A percentile compares a stretch with the other conserved stretches of the same genome.
These are phyloP conservation scores for Typhlomys cinereus DNA, from an alignment of 2,113 vertebrate genomes.

Conservation along the genomic window DNA sequence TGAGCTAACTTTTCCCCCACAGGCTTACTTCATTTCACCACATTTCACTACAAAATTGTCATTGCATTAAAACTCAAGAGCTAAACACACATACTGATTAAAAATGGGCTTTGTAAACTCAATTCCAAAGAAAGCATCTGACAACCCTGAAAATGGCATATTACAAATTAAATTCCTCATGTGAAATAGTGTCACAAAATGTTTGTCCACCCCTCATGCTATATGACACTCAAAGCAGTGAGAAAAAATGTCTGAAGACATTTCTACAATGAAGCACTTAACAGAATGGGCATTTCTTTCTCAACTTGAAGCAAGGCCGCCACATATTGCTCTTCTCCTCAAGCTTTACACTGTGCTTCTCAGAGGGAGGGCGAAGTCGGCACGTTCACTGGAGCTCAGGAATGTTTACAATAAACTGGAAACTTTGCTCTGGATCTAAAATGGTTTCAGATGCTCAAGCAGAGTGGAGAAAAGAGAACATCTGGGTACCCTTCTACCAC, in stretches of 20 bases:
- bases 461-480: constrained; percentile 79
- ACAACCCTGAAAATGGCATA: neutral
- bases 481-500: constrained; percentile 64
- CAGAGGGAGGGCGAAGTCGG: constrained; percentile 76
- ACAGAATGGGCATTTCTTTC: constrained; percentile 73
- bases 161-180: neutral
- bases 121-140: constrained; percentile 23
- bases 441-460: constrained; percentile 86
- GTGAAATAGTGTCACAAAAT: neutral
- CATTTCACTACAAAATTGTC: constrained; percentile 29
- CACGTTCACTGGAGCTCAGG: constrained; percentile 76
- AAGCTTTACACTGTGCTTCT: constrained; percentile 71
- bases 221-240: neutral
- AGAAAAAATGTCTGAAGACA: neutral
- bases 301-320: constrained; percentile 79
- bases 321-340: constrained; percentile 70
- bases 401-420: constrained; percentile 85
- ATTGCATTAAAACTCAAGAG: constrained; percentile 43
- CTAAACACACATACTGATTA: constrained; percentile 1
- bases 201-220: neutral
- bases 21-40: neutral
- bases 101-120: constrained; percentile 17
- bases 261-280: constrained; percentile 72
- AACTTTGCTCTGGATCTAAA: constrained; percentile 79
- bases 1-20: neutral